These are phyloP conservation scores for Pangasianodon gigas DNA, from an alignment of 2,113 vertebrate species.

Conservation along the genomic window DNA sequence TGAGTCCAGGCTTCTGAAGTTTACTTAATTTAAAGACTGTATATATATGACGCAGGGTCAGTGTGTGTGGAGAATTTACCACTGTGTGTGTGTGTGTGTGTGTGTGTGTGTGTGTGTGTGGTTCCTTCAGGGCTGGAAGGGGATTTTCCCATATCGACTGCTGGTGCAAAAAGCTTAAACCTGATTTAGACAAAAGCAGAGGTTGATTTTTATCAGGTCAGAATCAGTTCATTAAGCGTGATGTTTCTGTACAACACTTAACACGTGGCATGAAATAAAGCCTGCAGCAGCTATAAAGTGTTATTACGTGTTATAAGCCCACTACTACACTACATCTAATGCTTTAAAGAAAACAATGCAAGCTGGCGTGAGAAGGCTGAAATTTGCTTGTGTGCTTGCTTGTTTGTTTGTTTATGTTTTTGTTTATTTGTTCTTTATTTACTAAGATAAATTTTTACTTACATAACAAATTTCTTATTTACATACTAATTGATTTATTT, in stretches of 20 bases:
- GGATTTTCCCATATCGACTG: constrained; percentile 3
- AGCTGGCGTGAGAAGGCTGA: not conserved
- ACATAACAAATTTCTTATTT: not conserved
- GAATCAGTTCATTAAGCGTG: not conserved
- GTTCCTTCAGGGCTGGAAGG: not conserved
- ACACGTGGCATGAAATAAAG: not conserved
- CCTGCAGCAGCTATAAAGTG: not conserved
- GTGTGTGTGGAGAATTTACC: constrained; percentile 37
- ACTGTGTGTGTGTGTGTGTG: constrained; percentile 15
- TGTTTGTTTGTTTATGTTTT: not conserved
- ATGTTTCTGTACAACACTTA: not conserved
- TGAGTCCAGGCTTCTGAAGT: constrained; percentile 79
- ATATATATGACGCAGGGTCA: constrained; percentile 71
- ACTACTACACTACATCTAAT: not conserved
- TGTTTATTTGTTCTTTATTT: not conserved
- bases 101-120: constrained; percentile 22
- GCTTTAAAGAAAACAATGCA: not conserved
- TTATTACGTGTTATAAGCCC: not conserved
- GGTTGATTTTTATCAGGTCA: not conserved
- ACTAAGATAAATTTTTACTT: not conserved
- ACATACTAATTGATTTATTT: not conserved
- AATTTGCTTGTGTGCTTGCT: not conserved
- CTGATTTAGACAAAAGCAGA: not conserved
- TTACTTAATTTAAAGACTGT: constrained; percentile 87
- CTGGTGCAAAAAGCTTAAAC: constrained; percentile 7